A percentile compares a stretch with the other conserved stretches of the same genome.
Conservation (phyloP, 2,113 vertebrate species). For the Salvator merianae region DNA sequence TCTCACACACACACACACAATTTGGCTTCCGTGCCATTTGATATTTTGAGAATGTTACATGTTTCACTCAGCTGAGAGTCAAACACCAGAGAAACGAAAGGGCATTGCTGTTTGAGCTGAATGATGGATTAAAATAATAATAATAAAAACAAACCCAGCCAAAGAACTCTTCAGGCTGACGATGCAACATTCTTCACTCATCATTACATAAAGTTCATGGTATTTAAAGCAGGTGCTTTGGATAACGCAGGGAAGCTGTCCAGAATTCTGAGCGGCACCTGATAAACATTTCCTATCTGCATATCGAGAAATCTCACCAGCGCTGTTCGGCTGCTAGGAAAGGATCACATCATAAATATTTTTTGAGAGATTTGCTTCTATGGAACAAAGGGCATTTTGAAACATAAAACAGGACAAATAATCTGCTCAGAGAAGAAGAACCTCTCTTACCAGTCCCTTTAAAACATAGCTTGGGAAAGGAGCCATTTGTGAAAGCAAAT, state of each 20-base stretch:
- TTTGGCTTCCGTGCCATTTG: not conserved
- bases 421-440: not conserved
- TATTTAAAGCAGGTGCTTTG: constrained; percentile 28
- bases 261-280: not conserved
- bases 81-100: constrained; percentile 22
- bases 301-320: not conserved
- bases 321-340: not conserved
- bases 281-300: not conserved
- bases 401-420: not conserved
- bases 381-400: not conserved
- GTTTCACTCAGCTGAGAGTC: not conserved
- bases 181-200: constrained; percentile 4
- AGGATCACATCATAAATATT: not conserved
- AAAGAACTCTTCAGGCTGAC: not conserved
- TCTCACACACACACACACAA: not conserved
- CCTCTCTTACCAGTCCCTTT: not conserved
- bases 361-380: not conserved
- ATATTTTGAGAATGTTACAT: not conserved
- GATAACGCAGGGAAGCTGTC: not conserved
- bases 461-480: too few species aligned
- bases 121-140: constrained; percentile 1
- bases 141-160: not conserved
- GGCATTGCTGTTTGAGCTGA: not conserved
- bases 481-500: not conserved
- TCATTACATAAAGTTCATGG: not conserved